phyloP scores from a whole-genome alignment of 2,888 invertebrate genomes.

The Barypeithes pellucidus region DNA sequence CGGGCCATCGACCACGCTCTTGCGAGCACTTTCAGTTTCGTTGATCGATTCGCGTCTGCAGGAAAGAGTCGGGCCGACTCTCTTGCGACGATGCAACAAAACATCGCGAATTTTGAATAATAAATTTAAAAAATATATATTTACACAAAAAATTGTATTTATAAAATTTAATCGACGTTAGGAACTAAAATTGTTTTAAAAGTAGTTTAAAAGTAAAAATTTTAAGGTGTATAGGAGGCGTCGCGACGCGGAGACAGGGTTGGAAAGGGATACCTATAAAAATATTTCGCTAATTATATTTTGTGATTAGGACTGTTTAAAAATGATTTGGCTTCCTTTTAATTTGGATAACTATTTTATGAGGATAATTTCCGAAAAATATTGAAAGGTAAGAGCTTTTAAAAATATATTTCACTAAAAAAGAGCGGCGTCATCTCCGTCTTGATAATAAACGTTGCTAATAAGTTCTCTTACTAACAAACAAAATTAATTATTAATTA shows the following conservation, averaged over 20 bases:
- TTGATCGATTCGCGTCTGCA: slow-evolving; percentile 33
- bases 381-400: slow-evolving; percentile 28
- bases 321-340: slow-evolving; percentile 1
- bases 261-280: too few species aligned
- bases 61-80: slow-evolving; percentile 19
- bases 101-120: slow-evolving; percentile 10
- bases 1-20: slow-evolving; percentile 50
- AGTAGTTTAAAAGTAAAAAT: too few species aligned
- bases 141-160: background rate
- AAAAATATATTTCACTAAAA: too few species aligned
- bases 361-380: slow-evolving; percentile 11
- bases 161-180: background rate
- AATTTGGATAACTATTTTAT: slow-evolving; percentile 7
- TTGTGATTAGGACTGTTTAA: background rate
- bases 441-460: too few species aligned
- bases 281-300: slow-evolving; percentile 4
- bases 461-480: too few species aligned
- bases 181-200: background rate
- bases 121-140: background rate
- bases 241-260: too few species aligned
- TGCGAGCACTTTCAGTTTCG: slow-evolving; percentile 50
- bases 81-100: background rate
- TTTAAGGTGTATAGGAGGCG: too few species aligned
- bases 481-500: too few species aligned
- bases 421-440: too few species aligned